phyloP scores from a whole-genome alignment of 1,140 invertebrate genomes.

The Panagrolaimus sp. region DNA sequence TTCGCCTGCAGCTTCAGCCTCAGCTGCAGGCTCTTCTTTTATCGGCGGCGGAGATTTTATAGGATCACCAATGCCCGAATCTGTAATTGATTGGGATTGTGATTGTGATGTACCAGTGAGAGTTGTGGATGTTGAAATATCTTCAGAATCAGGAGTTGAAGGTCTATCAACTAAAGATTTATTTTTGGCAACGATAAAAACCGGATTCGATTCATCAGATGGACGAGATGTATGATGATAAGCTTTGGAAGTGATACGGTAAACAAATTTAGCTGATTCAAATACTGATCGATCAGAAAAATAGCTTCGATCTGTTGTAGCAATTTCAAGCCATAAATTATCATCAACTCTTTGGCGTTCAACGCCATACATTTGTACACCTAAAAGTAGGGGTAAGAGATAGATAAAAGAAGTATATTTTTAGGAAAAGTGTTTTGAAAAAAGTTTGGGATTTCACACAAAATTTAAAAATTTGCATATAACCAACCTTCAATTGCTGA shows the following conservation, averaged over 20 bases:
- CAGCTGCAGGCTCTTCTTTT: neutral
- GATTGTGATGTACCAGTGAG: neutral
- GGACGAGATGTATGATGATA: slow-evolving; percentile 19
- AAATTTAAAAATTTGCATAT: neutral
- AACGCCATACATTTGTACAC: slow-evolving; percentile 22
- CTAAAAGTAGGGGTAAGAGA: neutral
- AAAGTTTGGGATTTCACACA: neutral
- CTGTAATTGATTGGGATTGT: neutral
- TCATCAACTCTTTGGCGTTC: slow-evolving; percentile 15
- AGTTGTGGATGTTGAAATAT: neutral
- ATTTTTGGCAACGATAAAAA: slow-evolving; percentile 16
- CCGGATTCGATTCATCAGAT: slow-evolving; percentile 26
- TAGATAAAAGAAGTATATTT: slow-evolving; percentile 6
- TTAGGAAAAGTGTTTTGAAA: neutral
- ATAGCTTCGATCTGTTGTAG: slow-evolving; percentile 30
- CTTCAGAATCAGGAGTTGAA: slow-evolving; percentile 4
- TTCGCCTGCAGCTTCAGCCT: neutral
- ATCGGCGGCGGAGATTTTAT: neutral
- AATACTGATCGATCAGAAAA: slow-evolving; percentile 33
- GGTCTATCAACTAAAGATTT: neutral
- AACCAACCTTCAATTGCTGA: slow-evolving; percentile 23
- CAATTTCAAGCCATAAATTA: slow-evolving; percentile 34
- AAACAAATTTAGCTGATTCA: slow-evolving; percentile 30
- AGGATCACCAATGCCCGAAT: neutral
- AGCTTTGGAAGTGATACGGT: slow-evolving; percentile 38